Base-by-base conservation (phyloP, 2,113 vertebrate species). In the Aptenodytes patagonicus region DNA sequence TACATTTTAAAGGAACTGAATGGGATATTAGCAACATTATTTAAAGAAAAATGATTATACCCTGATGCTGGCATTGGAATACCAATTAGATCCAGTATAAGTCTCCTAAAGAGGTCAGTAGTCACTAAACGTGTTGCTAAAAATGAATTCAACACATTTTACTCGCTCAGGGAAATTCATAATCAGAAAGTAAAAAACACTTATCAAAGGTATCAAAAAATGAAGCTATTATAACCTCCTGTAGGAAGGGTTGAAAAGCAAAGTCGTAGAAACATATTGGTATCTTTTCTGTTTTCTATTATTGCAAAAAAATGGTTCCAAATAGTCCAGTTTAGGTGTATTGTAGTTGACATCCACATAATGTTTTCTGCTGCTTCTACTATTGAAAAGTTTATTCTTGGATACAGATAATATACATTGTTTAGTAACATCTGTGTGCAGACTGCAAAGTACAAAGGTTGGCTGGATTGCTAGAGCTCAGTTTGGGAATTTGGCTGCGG, bases 401-500 rank as follows among this genome's bases (percentile, higher is more conserved):
- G 70, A 87, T 42, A 69, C 36, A 87, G 28, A 79, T 10, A 68
- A 42, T 38, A 77, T 8, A 70, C 36, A 47, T 84, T 77, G 29
- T 70, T 87, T 44, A 47, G 81, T 38, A 93, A 93, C 70, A 93
- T 94, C 75, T 89, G 81, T 6, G 13, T 26, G 36, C 61, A 95
- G 83, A 75, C 65, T 65, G 71, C 49, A 28, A 94, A 96, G 31
- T 69, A 92, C 69, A 61, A 79, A 61, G 26, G 24, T 58, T 97
- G 94, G 93, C 85, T 66, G 66, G 62, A 91, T 54, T 66, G 29
- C 70, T 52, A 70, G 20, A 87, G 72, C 55, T 95, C 69, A 78
- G 86, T 82, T 91, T 52, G 32, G 54, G 73, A 96, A 95, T 97
- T 87, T 90, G 76, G 77, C 89, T 66, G 32, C 40, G 83, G 93